Percentiles rank a stretch among this genome's conserved stretches.
Conservation (phyloP, 2,113 vertebrate species). For the Quiscalus mexicanus region DNA sequence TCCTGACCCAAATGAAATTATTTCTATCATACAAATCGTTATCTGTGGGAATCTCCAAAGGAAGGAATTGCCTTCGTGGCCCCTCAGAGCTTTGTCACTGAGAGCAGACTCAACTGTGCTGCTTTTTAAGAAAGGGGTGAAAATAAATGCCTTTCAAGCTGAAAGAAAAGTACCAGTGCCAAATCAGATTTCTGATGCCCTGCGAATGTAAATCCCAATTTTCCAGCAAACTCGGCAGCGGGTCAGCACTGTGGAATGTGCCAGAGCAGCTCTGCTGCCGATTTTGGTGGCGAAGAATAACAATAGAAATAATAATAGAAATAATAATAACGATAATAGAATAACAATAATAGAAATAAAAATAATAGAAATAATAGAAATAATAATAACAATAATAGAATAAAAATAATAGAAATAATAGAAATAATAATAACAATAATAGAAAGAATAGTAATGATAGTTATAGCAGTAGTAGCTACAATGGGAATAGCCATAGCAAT, state of each 20-base stretch:
- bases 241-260: accelerated
- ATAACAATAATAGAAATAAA: too few relatives aligned
- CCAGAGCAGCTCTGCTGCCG: accelerated
- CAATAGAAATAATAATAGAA: too few relatives aligned
- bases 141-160: neutral
- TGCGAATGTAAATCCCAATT: neutral
- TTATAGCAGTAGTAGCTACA: accelerated
- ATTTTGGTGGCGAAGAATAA: neutral
- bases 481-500: neutral
- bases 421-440: too few relatives aligned
- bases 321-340: neutral
- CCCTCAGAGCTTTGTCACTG: conserved; percentile 35
- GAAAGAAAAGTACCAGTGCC: neutral
- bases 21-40: conserved; percentile 53
- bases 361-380: too few relatives aligned
- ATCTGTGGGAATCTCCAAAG: conserved; percentile 55
- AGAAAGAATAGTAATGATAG: neutral
- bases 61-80: neutral
- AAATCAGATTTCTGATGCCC: neutral
- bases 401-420: too few relatives aligned
- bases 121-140: neutral
- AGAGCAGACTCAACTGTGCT: neutral
- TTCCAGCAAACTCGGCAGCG: neutral
- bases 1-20: conserved; percentile 45
- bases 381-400: too few relatives aligned